Base-by-base conservation (phyloP, 2,113 vertebrate genomes). In the Campylomormyrus tamandua region DNA sequence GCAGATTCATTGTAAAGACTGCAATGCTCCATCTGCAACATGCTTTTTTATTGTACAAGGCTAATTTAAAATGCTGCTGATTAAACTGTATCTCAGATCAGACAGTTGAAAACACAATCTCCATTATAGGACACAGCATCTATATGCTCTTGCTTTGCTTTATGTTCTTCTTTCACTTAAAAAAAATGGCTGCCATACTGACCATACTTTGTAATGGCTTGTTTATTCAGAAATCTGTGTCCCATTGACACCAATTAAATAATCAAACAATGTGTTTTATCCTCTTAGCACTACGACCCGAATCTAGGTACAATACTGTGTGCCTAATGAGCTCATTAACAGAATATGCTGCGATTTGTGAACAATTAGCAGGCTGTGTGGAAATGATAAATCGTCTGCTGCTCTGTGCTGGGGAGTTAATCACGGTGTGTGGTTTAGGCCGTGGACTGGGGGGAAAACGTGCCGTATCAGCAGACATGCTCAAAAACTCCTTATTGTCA, bases 231-330 rank as follows among this genome's bases (percentile, higher is more conserved):
- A 93, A 94, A 94, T 93, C 88, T 94, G 88, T 66, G 52, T 92
- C 53, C 91, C 31, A 91, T 87, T 93, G 88, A 93, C 91, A 92
- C 86, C 91, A 93, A 95, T 53, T 92, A 94, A 91, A 91, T 48
- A 70, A 90, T 91, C 91, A 94, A 93, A 94, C 91, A 94, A 92
- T 93, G 92, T 93, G 92, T 94, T 94, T 93, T 53, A 93, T 91
- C 31, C 92, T 91, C 91, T 77, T 53, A 87, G 89, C 77, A 86
- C 94, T 94, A 95, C 92, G 91, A 93, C 92, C 92, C 92, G 91
- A 91, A 90, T 92, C 93, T 94, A 94, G 94, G 93, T 90, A 94
- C 91, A 95, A 94, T 93, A 93, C 92, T 94, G 93, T 93, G 90
- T 89, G 91, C 50, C 90, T 94, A 95, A 95, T 90, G 39, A 93